Evolutionary conservation across 2,113 vertebrate genomes (phyloP).

Genomic region (Scartelaos histophorus): DNA sequence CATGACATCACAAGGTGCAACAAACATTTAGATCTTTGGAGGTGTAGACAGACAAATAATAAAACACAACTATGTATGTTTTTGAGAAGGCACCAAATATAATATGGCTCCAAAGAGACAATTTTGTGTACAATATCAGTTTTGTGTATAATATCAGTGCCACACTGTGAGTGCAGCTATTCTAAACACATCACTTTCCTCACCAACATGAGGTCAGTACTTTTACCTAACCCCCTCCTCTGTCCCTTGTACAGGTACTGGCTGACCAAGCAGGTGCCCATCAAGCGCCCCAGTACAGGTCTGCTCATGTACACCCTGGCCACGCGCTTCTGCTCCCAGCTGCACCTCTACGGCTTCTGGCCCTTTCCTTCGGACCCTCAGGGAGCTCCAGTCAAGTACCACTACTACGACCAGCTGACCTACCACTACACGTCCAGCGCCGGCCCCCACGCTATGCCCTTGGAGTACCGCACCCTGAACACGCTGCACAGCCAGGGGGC

Average conservation of each 20-base stretch:
- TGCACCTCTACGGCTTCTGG: constrained; percentile 97
- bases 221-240: not conserved
- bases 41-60: no score
- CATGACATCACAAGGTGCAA: no score
- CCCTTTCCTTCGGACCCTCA: constrained; percentile 85
- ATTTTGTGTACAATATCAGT: no score
- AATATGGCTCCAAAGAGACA: no score
- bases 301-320: constrained; percentile 97
- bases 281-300: constrained; percentile 94
- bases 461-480: constrained; percentile 95
- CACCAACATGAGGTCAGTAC: not conserved
- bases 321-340: constrained; percentile 94
- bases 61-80: no score
- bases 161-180: no score
- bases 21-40: no score
- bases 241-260: constrained; percentile 83
- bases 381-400: constrained; percentile 90
- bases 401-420: constrained; percentile 93
- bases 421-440: constrained; percentile 92
- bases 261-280: constrained; percentile 95
- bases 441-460: constrained; percentile 94
- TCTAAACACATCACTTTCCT: not conserved
- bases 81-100: no score
- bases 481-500: constrained; percentile 90
- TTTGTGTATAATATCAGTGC: no score